These are phyloP conservation scores for Zosterops borbonicus DNA, from an alignment of 2,113 vertebrate genomes.

Conservation along the genomic window DNA sequence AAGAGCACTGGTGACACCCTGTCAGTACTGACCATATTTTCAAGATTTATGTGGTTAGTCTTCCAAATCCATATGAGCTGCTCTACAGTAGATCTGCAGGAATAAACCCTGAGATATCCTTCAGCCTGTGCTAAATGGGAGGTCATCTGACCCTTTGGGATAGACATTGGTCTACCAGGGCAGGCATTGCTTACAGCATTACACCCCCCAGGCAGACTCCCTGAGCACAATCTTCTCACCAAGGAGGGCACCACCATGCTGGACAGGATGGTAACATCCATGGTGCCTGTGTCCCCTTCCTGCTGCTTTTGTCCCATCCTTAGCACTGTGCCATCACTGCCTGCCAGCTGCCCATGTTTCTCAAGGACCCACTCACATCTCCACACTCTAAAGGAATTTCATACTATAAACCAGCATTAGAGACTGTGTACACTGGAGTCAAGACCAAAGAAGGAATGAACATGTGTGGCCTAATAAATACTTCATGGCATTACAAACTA, in stretches of 20 bases:
- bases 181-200: not conserved
- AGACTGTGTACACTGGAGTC: not conserved
- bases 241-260: not conserved
- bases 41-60: not conserved
- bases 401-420: not conserved
- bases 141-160: not conserved
- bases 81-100: not conserved
- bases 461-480: not conserved
- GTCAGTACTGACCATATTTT: not conserved
- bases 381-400: not conserved
- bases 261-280: fast-evolving
- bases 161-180: not conserved
- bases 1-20: not conserved
- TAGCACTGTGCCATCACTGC: not conserved
- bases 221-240: not conserved
- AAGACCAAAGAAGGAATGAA: not conserved
- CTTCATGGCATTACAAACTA: not conserved
- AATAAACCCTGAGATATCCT: not conserved
- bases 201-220: not conserved
- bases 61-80: not conserved
- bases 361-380: not conserved
- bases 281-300: not conserved
- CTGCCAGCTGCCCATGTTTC: not conserved
- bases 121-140: not conserved
- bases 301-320: not conserved